A percentile compares a stretch with the other conserved stretches of the same genome.
Evolutionary conservation across 2,888 invertebrate genomes (phyloP).

Genomic region (Andrena camellia): DNA sequence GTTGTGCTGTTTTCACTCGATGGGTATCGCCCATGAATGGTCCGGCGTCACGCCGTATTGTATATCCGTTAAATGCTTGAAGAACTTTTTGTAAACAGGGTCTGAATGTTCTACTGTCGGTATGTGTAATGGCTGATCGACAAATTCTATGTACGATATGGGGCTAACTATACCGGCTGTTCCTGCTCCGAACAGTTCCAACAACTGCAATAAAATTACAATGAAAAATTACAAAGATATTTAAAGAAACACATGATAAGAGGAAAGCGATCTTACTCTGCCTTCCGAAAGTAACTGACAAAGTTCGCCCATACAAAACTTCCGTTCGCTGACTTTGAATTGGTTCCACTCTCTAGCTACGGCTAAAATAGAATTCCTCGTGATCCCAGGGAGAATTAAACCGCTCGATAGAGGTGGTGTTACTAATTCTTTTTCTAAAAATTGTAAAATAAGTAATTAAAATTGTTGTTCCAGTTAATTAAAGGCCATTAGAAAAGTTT

Average conservation of each 20-base stretch:
- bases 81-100: slow-evolving; percentile 91
- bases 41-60: slow-evolving; percentile 93
- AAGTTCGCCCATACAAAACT: slow-evolving; percentile 94
- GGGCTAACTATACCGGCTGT: slow-evolving; percentile 98
- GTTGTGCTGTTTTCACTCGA: slow-evolving; percentile 85
- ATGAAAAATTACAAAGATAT: background rate
- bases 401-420: slow-evolving; percentile 96
- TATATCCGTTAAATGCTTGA: slow-evolving; percentile 93
- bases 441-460: slow-evolving; percentile 26
- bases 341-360: slow-evolving; percentile 94
- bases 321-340: slow-evolving; percentile 92
- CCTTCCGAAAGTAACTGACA: slow-evolving; percentile 91
- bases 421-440: slow-evolving; percentile 94
- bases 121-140: slow-evolving; percentile 89
- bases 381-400: slow-evolving; percentile 97
- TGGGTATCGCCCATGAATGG: slow-evolving; percentile 92
- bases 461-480: background rate
- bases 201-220: slow-evolving; percentile 88
- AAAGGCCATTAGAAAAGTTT: background rate
- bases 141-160: slow-evolving; percentile 93
- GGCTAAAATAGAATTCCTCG: slow-evolving; percentile 94
- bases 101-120: slow-evolving; percentile 91
- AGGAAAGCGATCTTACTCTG: slow-evolving; percentile 88
- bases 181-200: slow-evolving; percentile 99
- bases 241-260: background rate